These are phyloP conservation scores for Harmothoe impar DNA, from an alignment of 2,888 invertebrate species.

Conservation along the genomic window DNA sequence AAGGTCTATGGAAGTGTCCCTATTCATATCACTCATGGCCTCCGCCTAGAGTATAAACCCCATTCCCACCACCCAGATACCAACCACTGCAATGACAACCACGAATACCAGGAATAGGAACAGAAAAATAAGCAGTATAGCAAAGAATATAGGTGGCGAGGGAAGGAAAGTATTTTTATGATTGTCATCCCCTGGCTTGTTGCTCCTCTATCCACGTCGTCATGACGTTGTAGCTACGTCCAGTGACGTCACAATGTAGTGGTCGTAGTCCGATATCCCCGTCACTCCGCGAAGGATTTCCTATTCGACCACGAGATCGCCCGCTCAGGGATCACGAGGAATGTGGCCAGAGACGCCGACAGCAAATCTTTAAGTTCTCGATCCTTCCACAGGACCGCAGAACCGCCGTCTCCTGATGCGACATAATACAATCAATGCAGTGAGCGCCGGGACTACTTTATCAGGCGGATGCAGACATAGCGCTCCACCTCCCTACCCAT, in stretches of 20 bases:
- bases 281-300: neutral
- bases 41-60: no score
- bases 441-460: neutral
- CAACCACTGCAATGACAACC: no score
- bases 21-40: no score
- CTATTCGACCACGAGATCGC: neutral
- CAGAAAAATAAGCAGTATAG: no score
- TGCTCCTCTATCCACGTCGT: neutral
- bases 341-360: neutral
- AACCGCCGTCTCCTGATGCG: neutral
- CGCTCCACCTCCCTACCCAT: neutral
- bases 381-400: neutral
- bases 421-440: constrained; percentile 26
- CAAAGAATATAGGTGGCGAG: no score
- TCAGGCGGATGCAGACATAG: neutral
- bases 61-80: no score
- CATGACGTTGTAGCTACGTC: no score
- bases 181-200: neutral
- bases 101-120: no score
- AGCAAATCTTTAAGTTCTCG: constrained; percentile 34
- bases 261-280: neutral
- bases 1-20: no score
- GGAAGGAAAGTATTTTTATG: no score
- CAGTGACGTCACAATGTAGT: neutral
- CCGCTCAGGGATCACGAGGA: neutral